phyloP scores from a whole-genome alignment of 2,888 invertebrate species.

The Apamea sordens region DNA sequence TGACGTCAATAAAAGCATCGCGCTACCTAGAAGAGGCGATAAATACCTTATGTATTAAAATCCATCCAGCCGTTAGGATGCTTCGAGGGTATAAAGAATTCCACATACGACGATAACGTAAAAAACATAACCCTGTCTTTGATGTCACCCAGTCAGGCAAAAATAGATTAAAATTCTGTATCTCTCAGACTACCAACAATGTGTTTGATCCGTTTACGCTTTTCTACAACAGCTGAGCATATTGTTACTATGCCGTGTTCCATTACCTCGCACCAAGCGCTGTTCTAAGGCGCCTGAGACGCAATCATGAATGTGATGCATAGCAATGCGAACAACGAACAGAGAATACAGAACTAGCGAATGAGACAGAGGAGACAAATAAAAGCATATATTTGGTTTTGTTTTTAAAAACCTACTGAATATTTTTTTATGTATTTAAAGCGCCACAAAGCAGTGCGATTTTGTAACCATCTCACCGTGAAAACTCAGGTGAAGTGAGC shows the following conservation, averaged over 20 bases:
- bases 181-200: neutral
- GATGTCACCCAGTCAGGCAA: neutral
- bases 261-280: conserved; percentile 26
- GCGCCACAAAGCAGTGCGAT: too few species aligned
- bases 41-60: too few species aligned
- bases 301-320: conserved; percentile 49
- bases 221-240: neutral
- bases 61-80: too few species aligned
- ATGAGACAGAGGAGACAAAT: neutral
- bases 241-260: conserved; percentile 23
- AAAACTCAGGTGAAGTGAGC: too few species aligned
- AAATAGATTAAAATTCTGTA: neutral
- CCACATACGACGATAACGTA: neutral
- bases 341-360: neutral
- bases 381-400: neutral
- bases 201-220: neutral
- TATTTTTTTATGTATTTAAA: too few species aligned
- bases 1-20: neutral
- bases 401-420: neutral
- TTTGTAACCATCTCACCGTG: too few species aligned
- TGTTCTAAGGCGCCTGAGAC: conserved; percentile 3
- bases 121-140: neutral
- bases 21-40: neutral
- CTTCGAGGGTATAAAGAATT: too few species aligned
- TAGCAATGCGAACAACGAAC: conserved; percentile 30